A percentile compares a stretch with the other conserved stretches of the same genome.
These are phyloP conservation scores for Oryzias melastigma DNA, from an alignment of 2,113 vertebrate species.

Conservation along the genomic window DNA sequence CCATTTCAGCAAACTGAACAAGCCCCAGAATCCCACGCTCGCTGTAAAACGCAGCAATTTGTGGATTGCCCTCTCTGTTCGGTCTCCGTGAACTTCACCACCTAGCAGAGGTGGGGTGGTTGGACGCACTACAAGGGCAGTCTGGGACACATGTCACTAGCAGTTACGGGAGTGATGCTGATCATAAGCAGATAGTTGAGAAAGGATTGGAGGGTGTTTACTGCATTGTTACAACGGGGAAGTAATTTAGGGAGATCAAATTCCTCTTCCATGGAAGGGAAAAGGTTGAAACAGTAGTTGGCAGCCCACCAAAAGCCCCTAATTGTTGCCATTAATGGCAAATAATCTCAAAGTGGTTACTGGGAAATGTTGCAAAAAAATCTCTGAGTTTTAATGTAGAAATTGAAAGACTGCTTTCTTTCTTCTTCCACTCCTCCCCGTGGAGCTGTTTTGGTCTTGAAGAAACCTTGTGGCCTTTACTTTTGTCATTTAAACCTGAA, in stretches of 20 bases:
- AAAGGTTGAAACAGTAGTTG: constrained; percentile 72
- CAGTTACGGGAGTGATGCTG: constrained; percentile 66
- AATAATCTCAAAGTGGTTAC: constrained; percentile 66
- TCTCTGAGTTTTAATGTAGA: constrained; percentile 54
- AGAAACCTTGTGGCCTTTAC: constrained; percentile 58
- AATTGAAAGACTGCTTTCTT: constrained; percentile 38
- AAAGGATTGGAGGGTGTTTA: constrained; percentile 65
- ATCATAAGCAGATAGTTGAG: constrained; percentile 62
- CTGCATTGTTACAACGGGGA: constrained; percentile 68
- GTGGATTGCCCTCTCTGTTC: constrained; percentile 37
- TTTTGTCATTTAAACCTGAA: constrained; percentile 73
- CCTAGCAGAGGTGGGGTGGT: constrained; percentile 44
- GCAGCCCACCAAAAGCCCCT: constrained; percentile 65
- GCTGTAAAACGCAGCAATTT: constrained; percentile 41
- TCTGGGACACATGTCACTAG: constrained; percentile 58
- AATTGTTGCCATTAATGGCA: constrained; percentile 73
- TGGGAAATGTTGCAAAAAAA: constrained; percentile 61
- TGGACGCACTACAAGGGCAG: constrained; percentile 59
- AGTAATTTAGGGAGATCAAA: constrained; percentile 70
- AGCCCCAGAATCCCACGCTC: constrained; percentile 28
- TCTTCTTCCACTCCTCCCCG: constrained; percentile 21
- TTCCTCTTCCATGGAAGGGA: constrained; percentile 57
- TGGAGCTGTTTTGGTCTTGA: constrained; percentile 33
- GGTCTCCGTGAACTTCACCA: constrained; percentile 45
- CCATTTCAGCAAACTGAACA: constrained; percentile 18